phyloP scores from a whole-genome alignment of 2,113 vertebrate species.

The Bolborhynchus lineola region DNA sequence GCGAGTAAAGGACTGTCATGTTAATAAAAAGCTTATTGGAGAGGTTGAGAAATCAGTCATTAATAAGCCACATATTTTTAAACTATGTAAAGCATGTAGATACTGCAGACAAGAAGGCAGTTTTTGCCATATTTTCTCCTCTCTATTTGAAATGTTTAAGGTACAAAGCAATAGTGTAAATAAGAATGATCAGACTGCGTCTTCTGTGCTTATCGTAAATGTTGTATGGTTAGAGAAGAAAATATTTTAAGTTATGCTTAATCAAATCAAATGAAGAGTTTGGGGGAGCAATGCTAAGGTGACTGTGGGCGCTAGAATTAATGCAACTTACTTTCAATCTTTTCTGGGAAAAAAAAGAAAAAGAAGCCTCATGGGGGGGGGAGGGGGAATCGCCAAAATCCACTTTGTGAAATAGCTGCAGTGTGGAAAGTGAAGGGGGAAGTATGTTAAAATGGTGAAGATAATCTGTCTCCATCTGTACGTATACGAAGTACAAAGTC shows the following conservation, averaged over 20 bases:
- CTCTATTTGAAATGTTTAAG: neutral
- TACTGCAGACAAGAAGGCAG: constrained; percentile 57
- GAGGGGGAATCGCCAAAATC: neutral
- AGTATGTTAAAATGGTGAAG: neutral
- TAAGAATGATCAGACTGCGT: neutral
- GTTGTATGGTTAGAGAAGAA: neutral
- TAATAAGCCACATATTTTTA: constrained; percentile 79
- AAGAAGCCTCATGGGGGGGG: neutral
- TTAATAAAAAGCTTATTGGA: constrained; percentile 71
- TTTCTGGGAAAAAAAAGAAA: neutral
- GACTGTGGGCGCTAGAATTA: neutral
- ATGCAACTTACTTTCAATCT: neutral
- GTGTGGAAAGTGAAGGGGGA: neutral
- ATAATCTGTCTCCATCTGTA: neutral
- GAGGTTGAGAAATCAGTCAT: constrained; percentile 69
- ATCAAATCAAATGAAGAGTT: neutral
- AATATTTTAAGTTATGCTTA: neutral
- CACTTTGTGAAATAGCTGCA: neutral
- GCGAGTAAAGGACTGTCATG: constrained; percentile 63
- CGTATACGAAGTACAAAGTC: neutral
- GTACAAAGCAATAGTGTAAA: constrained; percentile 36
- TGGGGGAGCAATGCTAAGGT: accelerated
- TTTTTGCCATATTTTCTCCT: constrained; percentile 60
- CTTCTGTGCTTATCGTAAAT: neutral
- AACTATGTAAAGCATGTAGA: constrained; percentile 74